Percentiles rank a stretch among this genome's conserved stretches.
These are phyloP conservation scores for Drusus annulatus DNA, from an alignment of 1,140 invertebrate species.

Conservation along the genomic window DNA sequence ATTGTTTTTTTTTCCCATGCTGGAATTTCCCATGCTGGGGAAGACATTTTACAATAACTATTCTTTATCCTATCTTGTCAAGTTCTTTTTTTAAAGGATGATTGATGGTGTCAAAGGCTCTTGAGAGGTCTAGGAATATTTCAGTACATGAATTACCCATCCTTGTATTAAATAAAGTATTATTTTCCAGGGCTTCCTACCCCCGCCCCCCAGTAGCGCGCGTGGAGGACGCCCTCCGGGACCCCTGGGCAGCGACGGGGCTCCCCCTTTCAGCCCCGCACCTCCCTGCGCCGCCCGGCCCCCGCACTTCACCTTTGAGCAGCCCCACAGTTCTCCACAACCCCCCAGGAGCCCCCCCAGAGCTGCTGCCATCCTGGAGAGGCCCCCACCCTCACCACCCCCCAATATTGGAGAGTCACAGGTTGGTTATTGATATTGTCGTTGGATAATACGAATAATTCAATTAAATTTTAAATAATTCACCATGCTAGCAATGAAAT, in stretches of 20 bases:
- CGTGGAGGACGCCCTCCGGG: conserved; percentile 61
- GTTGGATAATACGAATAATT: too few relatives aligned
- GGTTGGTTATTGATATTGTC: neutral
- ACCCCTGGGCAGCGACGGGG: conserved; percentile 44
- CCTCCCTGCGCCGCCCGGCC: conserved; percentile 65
- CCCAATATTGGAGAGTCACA: neutral
- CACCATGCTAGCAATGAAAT: too few relatives aligned
- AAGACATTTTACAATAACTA: too few relatives aligned
- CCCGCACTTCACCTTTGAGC: conserved; percentile 61
- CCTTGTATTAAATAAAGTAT: neutral
- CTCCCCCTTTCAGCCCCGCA: conserved; percentile 59
- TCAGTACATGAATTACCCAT: too few relatives aligned
- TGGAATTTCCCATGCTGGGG: too few relatives aligned
- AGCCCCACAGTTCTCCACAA: conserved; percentile 65
- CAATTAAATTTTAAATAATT: too few relatives aligned
- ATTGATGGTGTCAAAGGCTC: too few relatives aligned
- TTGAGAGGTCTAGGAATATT: too few relatives aligned
- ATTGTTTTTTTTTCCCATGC: too few relatives aligned
- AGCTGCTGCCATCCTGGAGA: conserved; percentile 12
- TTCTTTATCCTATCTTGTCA: too few relatives aligned
- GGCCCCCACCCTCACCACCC: conserved; percentile 3
- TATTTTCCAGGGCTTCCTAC: conserved; percentile 69
- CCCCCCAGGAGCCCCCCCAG: conserved; percentile 56
- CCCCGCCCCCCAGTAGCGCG: conserved; percentile 73
- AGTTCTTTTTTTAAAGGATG: too few relatives aligned